Base-by-base conservation (phyloP, 2,797 vertebrate genomes). In the Tinamus major region DNA sequence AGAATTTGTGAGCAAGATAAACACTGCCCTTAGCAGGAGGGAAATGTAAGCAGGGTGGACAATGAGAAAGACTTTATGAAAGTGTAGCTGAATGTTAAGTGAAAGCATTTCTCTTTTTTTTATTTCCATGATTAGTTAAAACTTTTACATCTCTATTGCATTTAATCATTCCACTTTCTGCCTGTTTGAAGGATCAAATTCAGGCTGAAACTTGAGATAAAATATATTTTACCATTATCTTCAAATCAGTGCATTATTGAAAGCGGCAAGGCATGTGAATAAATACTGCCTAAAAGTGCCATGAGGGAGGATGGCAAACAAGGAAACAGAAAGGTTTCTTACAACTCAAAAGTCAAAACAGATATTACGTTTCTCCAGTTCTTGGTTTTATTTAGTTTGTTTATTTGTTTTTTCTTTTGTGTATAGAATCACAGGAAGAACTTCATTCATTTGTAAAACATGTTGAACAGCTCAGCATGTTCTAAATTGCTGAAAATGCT, bases 171-270 rank as follows among this genome's bases (percentile, higher is more conserved):
- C 84, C 9, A 37, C 27, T 87, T 75, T 89, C 67, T 91, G 9
- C 37, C 64, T 79, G 21, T 79, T 53, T 71, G 69, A 88, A 80
- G 86, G 41, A 96, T 91, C 89, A 92, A 67, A 90, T 75, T 93
- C 82, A 92, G 24, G 64, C 44, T 91, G 58, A 89, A 93, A 92
- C 67, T 65, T 85, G 29, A 88, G 88, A 85, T 68, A 74, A 70
- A 85, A 94, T 88, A 75, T 87, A 92, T 92, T 94, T 91, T 91
- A 61, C 31, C 31, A 77, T 92, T 93, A 89, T 93, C 92, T 94
- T 39, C 23, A 87, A 91, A 94, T 92, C 71, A 95, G 58, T 88
- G 31, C 15, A 23, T 85, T 95, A 88, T 64, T 96, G 87, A 65
- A 93, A 96, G 64, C n/a, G 64, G 71, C 55, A 84, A 89, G 33